A percentile compares a stretch with the other conserved stretches of the same genome.
phyloP scores from a whole-genome alignment of 2,888 invertebrate genomes.

The Polymixis lichenea region DNA sequence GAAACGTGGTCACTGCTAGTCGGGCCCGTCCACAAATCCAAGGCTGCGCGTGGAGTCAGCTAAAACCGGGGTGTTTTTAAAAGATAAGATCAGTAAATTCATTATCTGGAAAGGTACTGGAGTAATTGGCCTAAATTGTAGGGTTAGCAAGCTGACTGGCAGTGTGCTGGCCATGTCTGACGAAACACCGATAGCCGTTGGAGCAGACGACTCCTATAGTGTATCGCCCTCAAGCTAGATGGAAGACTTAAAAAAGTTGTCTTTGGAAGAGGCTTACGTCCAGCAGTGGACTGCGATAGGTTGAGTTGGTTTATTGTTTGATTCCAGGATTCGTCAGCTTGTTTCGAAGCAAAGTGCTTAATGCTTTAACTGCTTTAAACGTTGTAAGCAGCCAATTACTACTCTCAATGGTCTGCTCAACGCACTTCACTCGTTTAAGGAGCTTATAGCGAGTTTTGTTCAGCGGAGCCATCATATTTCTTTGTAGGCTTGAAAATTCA shows the following conservation, averaged over 20 bases:
- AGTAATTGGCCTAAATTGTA: neutral
- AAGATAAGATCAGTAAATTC: neutral
- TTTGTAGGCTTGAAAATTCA: neutral
- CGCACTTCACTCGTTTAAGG: neutral
- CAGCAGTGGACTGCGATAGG: neutral
- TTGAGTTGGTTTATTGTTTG: neutral
- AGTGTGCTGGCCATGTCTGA: neutral
- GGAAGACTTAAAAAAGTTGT: neutral
- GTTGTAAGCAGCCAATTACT: slow-evolving; percentile 10
- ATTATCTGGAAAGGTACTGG: neutral
- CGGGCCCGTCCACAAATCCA: neutral
- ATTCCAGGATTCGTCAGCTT: neutral
- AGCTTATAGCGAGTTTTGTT: neutral
- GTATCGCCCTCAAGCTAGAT: neutral
- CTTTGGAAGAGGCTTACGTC: neutral
- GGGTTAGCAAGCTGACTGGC: neutral
- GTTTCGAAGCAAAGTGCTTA: neutral
- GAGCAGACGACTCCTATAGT: neutral
- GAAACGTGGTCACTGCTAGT: neutral
- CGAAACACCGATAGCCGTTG: neutral
- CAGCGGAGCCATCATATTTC: neutral
- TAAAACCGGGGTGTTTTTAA: neutral
- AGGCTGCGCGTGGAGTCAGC: neutral
- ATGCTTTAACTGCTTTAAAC: neutral
- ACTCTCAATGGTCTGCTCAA: slow-evolving; percentile 4